Base-by-base conservation (phyloP, 2,797 vertebrate genomes). In the Oreortyx pictus region DNA sequence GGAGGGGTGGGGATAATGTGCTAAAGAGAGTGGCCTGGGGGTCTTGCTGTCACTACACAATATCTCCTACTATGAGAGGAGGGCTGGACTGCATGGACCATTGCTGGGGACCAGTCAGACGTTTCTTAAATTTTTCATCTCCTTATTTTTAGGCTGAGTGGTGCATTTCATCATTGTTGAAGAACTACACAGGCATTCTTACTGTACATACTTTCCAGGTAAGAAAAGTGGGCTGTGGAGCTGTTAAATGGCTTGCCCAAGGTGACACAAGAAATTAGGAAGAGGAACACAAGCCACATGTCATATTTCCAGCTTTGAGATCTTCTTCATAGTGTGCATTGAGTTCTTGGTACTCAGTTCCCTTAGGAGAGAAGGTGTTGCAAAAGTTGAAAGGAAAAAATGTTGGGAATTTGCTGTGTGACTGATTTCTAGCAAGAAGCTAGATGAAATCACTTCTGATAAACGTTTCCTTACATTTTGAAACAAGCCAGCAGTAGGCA, bases 381-480 rank as follows among this genome's bases (percentile, higher is more conserved):
- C 49, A 46, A 37, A 87, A 14, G 14, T 4, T 4, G 37, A 46
- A 82, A 35, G 27, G 29, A 61, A 49, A 82, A 75, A 65, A 11
- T 5, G 1, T 14, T 77, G 62, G 39, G 56, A 70, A 62, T 10
- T 33, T 68, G 59, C 23, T 68, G 31, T 1, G 0, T 46, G 16
- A 46, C 6, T 31, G 27, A 31, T 71, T 4, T 59, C 17, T 52
- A 46, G 31, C 57, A 68, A 61, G 31, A 19, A 66, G 23, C 31
- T 27, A 10, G 33, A 29, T 68, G 46, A n/a, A 62, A 6, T 46
- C 8, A n/a, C 78, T 46, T 33, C 35, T 74, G 33, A n/a, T 57
- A 27, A n/a, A 67, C 6, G 1, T 71, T 82, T 80, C 20, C 59
- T 33, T 57, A 52, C 5, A 1, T 1, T 3, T 46, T 0, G 0